Evolutionary conservation across 2,888 invertebrate genomes (phyloP).

Genomic region (Drosophila antonietae): DNA sequence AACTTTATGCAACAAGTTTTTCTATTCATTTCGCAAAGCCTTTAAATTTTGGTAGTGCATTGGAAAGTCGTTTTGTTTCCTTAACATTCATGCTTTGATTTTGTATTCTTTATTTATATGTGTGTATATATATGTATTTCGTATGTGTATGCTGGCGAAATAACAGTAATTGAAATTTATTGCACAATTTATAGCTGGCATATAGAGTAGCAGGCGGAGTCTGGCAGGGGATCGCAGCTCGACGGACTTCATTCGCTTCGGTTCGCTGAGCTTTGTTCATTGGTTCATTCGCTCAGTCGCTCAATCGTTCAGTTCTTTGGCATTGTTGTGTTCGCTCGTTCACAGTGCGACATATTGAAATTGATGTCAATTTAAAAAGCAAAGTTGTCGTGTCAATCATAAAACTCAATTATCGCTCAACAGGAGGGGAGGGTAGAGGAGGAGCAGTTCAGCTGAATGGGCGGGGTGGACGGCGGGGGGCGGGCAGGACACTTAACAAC

Average conservation of each 20-base stretch:
- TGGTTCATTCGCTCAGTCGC: constrained; percentile 34
- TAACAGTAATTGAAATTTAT: constrained; percentile 84
- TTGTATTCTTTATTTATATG: constrained; percentile 14
- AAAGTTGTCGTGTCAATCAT: constrained; percentile 81
- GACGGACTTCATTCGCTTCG: constrained; percentile 47
- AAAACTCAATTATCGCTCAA: constrained; percentile 77
- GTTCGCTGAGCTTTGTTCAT: constrained; percentile 17
- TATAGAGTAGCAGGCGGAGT: constrained; percentile 9
- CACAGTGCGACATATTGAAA: constrained; percentile 80
- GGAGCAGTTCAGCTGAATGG: constrained; percentile 20
- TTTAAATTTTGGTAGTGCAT: neutral
- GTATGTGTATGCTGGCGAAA: constrained; percentile 58
- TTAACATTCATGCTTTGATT: constrained; percentile 10
- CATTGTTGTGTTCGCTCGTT: constrained; percentile 45
- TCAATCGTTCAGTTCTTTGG: constrained; percentile 41
- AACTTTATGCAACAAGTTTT: too few relatives aligned
- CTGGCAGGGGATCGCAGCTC: constrained; percentile 37
- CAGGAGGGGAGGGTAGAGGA: constrained; percentile 7
- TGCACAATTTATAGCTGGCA: constrained; percentile 83
- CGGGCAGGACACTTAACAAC: constrained; percentile 61
- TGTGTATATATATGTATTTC: constrained; percentile 9
- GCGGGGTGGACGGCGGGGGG: neutral
- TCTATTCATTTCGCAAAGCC: too few relatives aligned
- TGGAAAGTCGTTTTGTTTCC: neutral
- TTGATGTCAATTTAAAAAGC: constrained; percentile 82